Percentiles rank a stretch among this genome's conserved stretches.
phyloP scores from a whole-genome alignment of 2,888 invertebrate species.

The Cheilosia vernalis region DNA sequence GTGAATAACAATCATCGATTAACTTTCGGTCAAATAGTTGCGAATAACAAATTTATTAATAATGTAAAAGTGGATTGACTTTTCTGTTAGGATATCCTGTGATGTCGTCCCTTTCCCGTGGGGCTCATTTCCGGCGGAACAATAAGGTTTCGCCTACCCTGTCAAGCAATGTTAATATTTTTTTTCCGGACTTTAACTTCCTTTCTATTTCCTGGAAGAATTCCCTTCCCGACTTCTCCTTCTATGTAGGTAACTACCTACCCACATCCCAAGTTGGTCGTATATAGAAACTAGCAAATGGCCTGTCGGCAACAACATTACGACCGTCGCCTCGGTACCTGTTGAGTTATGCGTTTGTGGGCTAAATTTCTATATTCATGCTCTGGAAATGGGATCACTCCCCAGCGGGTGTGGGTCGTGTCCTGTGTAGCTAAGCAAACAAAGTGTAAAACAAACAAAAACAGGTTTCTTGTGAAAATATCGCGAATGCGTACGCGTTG shows the following conservation, averaged over 20 bases:
- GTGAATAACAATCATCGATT: slow-evolving; percentile 67
- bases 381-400: background rate
- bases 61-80: slow-evolving; percentile 46
- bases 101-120: slow-evolving; percentile 43
- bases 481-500: slow-evolving; percentile 27
- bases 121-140: slow-evolving; percentile 73
- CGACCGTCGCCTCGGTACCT: slow-evolving; percentile 52
- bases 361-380: slow-evolving; percentile 52
- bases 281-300: slow-evolving; percentile 49
- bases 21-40: slow-evolving; percentile 72
- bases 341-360: slow-evolving; percentile 67
- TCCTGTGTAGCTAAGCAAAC: slow-evolving; percentile 29
- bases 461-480: slow-evolving; percentile 38
- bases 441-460: slow-evolving; percentile 39
- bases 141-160: slow-evolving; percentile 70
- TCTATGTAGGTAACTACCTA: slow-evolving; percentile 31
- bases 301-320: slow-evolving; percentile 38
- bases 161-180: slow-evolving; percentile 69
- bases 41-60: slow-evolving; percentile 71
- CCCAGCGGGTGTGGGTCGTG: slow-evolving; percentile 23
- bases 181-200: slow-evolving; percentile 61
- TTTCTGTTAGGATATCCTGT: slow-evolving; percentile 4
- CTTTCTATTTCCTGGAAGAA: slow-evolving; percentile 59
- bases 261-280: slow-evolving; percentile 59
- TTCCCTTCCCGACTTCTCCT: slow-evolving; percentile 27